phyloP scores from a whole-genome alignment of 2,797 vertebrate species.

The Thalassophryne amazonica region DNA sequence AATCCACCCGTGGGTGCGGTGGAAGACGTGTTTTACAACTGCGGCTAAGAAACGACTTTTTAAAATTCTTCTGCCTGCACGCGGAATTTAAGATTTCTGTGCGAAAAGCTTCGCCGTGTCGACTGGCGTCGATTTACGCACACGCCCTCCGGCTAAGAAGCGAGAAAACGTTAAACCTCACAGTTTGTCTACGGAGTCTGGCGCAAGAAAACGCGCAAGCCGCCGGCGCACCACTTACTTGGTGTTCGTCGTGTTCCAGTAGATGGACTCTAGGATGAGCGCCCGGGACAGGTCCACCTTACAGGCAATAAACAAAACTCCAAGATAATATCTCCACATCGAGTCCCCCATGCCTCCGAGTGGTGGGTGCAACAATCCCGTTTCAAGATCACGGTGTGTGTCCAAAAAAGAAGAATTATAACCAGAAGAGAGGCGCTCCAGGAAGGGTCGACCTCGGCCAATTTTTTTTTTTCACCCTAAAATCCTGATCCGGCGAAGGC shows the following conservation, averaged over 20 bases:
- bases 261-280: conserved; percentile 95
- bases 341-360: conserved; percentile 88
- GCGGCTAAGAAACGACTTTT: no score
- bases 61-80: background rate
- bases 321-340: conserved; percentile 94
- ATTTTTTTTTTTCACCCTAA: conserved; percentile 45
- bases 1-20: no score
- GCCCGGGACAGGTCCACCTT: conserved; percentile 90
- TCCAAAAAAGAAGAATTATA: conserved; percentile 11
- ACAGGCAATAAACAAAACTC: conserved; percentile 90
- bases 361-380: conserved; percentile 69
- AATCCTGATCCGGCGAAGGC: conserved; percentile 59
- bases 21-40: no score
- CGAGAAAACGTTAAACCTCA: background rate
- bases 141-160: background rate
- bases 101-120: background rate
- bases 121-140: background rate
- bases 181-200: conserved; percentile 11
- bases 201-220: background rate
- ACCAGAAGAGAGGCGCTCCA: conserved; percentile 24
- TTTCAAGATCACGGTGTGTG: conserved; percentile 22
- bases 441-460: conserved; percentile 23
- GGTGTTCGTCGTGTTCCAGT: conserved; percentile 99
- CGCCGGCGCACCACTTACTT: conserved; percentile 84
- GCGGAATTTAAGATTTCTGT: background rate